Evolutionary conservation across 2,797 vertebrate species (phyloP).

Genomic region (Saxicola maurus): DNA sequence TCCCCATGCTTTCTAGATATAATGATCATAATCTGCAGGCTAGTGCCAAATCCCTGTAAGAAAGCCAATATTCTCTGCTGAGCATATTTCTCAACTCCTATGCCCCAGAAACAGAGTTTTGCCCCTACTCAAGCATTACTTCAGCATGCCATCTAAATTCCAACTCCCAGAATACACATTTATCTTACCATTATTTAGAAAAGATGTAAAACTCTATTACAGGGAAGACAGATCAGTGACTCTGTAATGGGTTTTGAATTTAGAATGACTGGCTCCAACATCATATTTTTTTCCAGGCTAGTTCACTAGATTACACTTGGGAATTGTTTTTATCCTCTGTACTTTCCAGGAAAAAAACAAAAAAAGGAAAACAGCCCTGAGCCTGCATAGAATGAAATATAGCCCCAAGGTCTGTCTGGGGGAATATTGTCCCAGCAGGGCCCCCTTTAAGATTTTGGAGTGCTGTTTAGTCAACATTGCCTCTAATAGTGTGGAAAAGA

Average conservation of each 20-base stretch:
- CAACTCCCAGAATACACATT: not conserved
- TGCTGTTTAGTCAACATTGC: not conserved
- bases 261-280: not conserved
- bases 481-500: not conserved
- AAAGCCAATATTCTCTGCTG: not conserved
- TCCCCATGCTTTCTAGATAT: not conserved
- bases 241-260: constrained; percentile 16
- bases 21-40: not conserved
- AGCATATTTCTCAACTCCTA: not conserved
- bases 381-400: not conserved
- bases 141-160: not conserved
- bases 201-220: not conserved
- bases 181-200: not conserved
- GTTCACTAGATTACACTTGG: not conserved
- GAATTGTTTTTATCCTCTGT: not conserved
- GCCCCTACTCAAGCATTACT: not conserved
- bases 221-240: not conserved
- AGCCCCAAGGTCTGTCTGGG: not conserved
- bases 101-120: not conserved
- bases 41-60: not conserved
- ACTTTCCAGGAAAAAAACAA: not conserved
- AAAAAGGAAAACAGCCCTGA: not conserved
- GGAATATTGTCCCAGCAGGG: not conserved
- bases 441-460: not conserved
- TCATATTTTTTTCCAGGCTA: not conserved